These are phyloP conservation scores for Chamaea fasciata DNA, from an alignment of 2,113 vertebrate genomes.

Conservation along the genomic window DNA sequence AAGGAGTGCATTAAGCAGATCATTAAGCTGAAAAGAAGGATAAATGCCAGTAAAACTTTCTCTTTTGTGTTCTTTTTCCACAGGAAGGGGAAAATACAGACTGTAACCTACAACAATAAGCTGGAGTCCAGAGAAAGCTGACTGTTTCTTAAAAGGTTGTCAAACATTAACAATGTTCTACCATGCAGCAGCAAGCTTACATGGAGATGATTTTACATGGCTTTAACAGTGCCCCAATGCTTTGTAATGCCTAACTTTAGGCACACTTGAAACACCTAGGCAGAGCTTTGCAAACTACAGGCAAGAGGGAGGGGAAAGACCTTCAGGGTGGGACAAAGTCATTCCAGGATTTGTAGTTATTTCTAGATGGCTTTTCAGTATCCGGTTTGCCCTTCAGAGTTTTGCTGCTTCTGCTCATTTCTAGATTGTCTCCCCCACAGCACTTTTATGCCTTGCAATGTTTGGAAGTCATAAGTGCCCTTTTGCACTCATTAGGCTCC, in stretches of 20 bases:
- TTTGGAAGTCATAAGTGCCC: neutral
- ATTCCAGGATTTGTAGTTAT: neutral
- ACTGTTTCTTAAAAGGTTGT: neutral
- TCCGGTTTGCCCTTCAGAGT: neutral
- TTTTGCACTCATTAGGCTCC: constrained; percentile 39
- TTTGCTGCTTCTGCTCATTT: neutral
- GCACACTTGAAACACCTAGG: neutral
- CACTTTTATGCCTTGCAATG: neutral
- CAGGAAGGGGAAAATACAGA: neutral
- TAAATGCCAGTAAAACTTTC: neutral
- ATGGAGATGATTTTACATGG: neutral
- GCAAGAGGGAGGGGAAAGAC: accelerated
- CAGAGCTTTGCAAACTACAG: neutral
- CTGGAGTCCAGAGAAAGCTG: neutral
- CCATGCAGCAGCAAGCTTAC: neutral
- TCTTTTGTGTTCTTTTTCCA: neutral
- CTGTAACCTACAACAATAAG: neutral
- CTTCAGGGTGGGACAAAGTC: neutral
- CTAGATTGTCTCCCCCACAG: neutral
- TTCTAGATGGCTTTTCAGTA: neutral
- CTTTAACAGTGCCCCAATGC: neutral
- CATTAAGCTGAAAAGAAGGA: neutral
- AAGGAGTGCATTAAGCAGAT: neutral
- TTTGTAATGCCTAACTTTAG: neutral
- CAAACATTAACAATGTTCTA: neutral